A percentile compares a stretch with the other conserved stretches of the same genome.
These are phyloP conservation scores for Nesogale talazaci DNA, from an alignment of 2,113 vertebrate genomes.

Conservation along the genomic window DNA sequence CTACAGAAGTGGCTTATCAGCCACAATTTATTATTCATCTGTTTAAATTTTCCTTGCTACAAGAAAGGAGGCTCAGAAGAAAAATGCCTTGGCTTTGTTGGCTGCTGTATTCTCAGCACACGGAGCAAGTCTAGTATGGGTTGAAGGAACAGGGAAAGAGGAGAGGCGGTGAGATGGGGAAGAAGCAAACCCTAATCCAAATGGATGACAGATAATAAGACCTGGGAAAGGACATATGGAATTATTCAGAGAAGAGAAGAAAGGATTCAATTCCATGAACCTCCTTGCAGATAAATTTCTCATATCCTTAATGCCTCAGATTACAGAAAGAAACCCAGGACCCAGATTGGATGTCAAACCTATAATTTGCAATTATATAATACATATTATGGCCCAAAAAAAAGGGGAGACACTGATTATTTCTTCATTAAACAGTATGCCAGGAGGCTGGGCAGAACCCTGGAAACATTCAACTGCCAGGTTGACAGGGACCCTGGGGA, in stretches of 20 bases:
- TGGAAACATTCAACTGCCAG: background rate
- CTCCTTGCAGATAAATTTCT: background rate
- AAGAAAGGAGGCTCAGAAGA: constrained; percentile 27
- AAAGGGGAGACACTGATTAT: background rate
- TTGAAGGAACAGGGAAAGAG: background rate
- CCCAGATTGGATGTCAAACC: background rate
- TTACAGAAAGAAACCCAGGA: background rate
- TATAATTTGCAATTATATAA: background rate
- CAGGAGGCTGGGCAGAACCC: background rate
- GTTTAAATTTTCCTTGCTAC: background rate
- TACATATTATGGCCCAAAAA: too few species aligned
- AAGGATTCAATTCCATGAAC: background rate
- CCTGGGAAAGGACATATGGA: background rate
- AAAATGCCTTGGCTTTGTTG: background rate
- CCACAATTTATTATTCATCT: background rate
- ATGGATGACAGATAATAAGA: background rate
- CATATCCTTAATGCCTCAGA: background rate
- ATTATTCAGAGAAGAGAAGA: background rate
- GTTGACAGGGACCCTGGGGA: background rate
- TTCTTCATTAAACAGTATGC: background rate
- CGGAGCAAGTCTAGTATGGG: background rate
- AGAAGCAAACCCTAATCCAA: background rate
- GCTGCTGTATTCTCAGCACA: background rate
- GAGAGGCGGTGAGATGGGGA: background rate
- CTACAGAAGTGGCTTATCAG: background rate